Evolutionary conservation across 2,888 invertebrate species (phyloP).

Genomic region (Andrena bicolor): DNA sequence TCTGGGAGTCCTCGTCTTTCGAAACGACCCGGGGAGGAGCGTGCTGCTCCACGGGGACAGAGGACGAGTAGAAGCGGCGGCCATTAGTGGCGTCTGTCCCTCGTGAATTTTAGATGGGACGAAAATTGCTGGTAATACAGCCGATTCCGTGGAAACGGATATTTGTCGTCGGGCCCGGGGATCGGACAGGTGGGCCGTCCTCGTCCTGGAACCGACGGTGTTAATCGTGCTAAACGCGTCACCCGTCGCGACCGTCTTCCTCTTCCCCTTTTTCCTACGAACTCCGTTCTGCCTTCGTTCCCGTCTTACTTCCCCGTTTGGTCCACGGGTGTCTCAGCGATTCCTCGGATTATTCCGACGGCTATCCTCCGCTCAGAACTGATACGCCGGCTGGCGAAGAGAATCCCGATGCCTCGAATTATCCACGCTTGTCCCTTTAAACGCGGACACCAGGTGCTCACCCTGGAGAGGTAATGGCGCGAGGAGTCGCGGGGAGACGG

Average conservation of each 20-base stretch:
- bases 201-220: conserved; percentile 55
- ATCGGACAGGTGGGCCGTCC: conserved; percentile 56
- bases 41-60: conserved; percentile 1
- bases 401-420: conserved; percentile 4
- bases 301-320: neutral
- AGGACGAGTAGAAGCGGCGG: conserved; percentile 20
- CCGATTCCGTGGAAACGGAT: conserved; percentile 65
- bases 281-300: neutral
- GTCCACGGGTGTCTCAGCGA: no score
- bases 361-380: no score
- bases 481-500: conserved; percentile 7
- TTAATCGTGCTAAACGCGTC: conserved; percentile 73
- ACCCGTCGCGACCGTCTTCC: conserved; percentile 37
- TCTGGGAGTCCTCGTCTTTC: conserved; percentile 62
- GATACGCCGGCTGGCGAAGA: neutral
- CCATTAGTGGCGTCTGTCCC: conserved; percentile 52
- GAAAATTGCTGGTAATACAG: conserved; percentile 69
- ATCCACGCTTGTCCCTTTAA: conserved; percentile 7
- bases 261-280: conserved; percentile 16
- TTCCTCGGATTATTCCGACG: no score
- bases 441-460: conserved; percentile 13
- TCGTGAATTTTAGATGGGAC: conserved; percentile 66
- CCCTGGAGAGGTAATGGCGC: neutral
- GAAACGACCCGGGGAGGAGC: conserved; percentile 52
- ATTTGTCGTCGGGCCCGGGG: conserved; percentile 51